Evolutionary conservation across 2,113 vertebrate species (phyloP), one percentile per base, ranked within the genome.

Genomic region (Apteryx owenii): DNA sequence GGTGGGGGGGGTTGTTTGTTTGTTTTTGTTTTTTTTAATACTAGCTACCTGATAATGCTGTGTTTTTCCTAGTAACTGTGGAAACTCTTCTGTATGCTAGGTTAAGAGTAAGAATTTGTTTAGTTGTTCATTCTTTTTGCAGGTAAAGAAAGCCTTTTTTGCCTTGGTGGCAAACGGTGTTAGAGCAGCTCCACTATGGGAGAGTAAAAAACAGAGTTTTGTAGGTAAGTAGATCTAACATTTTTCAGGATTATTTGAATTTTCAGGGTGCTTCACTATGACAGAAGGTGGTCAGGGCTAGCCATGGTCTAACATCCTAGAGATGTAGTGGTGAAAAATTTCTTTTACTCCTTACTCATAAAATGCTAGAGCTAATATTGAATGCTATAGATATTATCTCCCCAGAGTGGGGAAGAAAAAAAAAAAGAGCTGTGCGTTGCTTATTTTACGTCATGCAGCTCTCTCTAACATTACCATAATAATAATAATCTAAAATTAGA

Each of bases 61-160:
- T 11, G 3, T 62, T 81, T 68, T 60, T 12, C 21, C 26, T 73
- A 9, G 40, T 77, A 65, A 62, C 22, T 70, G 25, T 44, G 68
- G n/a, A 88, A 51, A 19, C 29, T 18, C 25, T 58, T 53, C 53
- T 66, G 22, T 53, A 2, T 82, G 31, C 11, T 56, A 18, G 42
- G 36, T 50, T 29, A 62, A 68, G 23, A 68, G 46, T 36, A 60
- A 66, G 72, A 56, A 22, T 95, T 78, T 89, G 31, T 54, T 77
- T 64, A 22, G 88, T 28, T 94, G n/a, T 75, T 64, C 9, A 3
- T 5, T 80, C 58, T 89, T 69, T 72, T 62, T 91, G 5, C 97
- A 99, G 99, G 99, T 99, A 44, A 99, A 99, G 97, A 99, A 99
- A 98, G 99, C 99, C 6, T 99, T 99, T 97, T 99, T 99, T 93